Percentiles rank a stretch among this genome's conserved stretches.
These are phyloP conservation scores for Tryphoninae sp. DNA, from an alignment of 2,888 invertebrate species.

Conservation along the genomic window DNA sequence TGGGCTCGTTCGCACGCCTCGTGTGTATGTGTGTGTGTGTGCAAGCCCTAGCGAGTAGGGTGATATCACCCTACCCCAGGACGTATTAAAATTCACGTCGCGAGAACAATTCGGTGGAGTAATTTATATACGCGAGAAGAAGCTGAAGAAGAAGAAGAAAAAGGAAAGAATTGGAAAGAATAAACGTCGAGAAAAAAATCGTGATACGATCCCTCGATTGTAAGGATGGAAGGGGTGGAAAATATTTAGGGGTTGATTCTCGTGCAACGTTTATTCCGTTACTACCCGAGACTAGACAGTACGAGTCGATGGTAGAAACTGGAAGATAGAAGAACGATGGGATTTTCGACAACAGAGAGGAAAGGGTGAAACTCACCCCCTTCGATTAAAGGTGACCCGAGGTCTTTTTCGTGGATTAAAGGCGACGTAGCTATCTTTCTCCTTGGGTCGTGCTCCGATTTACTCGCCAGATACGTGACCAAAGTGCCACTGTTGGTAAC, in stretches of 20 bases:
- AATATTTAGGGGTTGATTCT: not conserved
- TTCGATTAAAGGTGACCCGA: slow-evolving; percentile 5
- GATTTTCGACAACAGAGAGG: not conserved
- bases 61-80: slow-evolving; percentile 11
- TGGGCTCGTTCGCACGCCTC: not conserved
- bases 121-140: slow-evolving; percentile 50
- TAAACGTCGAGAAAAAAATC: not conserved
- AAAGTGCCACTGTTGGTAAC: not conserved
- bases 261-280: not conserved
- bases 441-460: slow-evolving; percentile 24
- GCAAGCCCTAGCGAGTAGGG: not conserved
- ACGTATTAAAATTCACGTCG: slow-evolving; percentile 64
- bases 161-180: not conserved
- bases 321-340: not conserved
- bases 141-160: not conserved
- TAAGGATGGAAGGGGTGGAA: not conserved
- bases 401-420: slow-evolving; percentile 9
- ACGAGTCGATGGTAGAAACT: not conserved
- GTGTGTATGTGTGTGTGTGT: slow-evolving; percentile 1
- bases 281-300: too few relatives aligned
- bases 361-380: not conserved
- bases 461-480: slow-evolving; percentile 6
- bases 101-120: slow-evolving; percentile 57
- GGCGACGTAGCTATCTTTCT: not conserved
- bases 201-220: slow-evolving; percentile 4